Evolutionary conservation across 2,888 invertebrate species (phyloP).

Genomic region (Drosophila histrio): DNA sequence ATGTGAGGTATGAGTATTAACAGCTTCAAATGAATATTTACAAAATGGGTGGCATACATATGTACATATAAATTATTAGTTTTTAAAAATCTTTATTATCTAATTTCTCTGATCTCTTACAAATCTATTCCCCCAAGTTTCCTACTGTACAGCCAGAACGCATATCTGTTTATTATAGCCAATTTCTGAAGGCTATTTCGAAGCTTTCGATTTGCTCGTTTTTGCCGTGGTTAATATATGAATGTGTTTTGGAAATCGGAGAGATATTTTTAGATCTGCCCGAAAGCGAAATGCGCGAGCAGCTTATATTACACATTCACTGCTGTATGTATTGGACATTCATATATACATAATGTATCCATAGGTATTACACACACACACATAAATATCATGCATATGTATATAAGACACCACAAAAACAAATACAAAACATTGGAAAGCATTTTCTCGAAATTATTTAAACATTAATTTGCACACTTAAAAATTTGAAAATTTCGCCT

Average conservation of each 20-base stretch:
- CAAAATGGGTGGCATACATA: conserved; percentile 5
- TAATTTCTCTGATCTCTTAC: background rate
- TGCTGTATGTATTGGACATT: conserved; percentile 10
- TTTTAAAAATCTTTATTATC: background rate
- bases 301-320: conserved; percentile 76
- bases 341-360: conserved; percentile 18
- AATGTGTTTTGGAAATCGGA: conserved; percentile 72
- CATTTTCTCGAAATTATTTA: conserved; percentile 5
- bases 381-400: conserved; percentile 1
- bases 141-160: conserved; percentile 3
- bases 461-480: conserved; percentile 14
- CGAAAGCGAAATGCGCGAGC: conserved; percentile 78
- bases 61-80: conserved; percentile 2
- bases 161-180: conserved; percentile 24
- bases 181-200: conserved; percentile 32
- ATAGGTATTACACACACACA: conserved; percentile 4
- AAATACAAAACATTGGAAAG: conserved; percentile 6
- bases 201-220: conserved; percentile 18
- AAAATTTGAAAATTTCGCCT: conserved; percentile 1
- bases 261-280: conserved; percentile 72
- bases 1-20: conserved; percentile 3
- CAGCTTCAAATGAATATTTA: conserved; percentile 3
- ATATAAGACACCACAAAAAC: background rate
- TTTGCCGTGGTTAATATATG: conserved; percentile 46
- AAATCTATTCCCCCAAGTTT: background rate